Base-by-base conservation (phyloP, 1,140 invertebrate species). In the Acyrthosiphon pisum region DNA sequence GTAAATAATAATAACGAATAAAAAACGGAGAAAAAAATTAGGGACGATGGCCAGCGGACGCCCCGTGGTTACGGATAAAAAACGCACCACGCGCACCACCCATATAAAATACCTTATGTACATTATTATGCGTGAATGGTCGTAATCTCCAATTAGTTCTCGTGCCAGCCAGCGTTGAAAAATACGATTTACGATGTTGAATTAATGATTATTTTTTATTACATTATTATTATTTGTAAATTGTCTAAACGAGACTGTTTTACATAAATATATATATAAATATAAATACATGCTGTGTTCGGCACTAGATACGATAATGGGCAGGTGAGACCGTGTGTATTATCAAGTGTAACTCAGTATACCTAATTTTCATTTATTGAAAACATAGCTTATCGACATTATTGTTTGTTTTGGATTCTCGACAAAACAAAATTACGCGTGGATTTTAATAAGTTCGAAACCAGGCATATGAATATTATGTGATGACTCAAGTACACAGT, bases 141-240 rank as follows among this genome's bases (percentile, higher is more conserved):
- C 2, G 87, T 53, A 53, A 53, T 89, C 87, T 89, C 87, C 87
- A 89, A 89, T 89, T 89, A 89, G 87, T 89, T 53, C 20, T 50
- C 87, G 87, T 89, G 48, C 87, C 87, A 53, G 87, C 22, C 48
- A 50, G 87, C 87, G 87, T 89, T 89, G 87, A 89, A 53, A 88
- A 89, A 89, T 89, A 35, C 87, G 48, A 89, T 89, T 89, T 89
- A 89, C 87, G 87, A 89, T 35, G 87, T 89, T n/a, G 87, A 44
- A 89, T 35, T 35, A 50, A 89, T n/a, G 87, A 89, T 89, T 53
- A 53, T 89, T 89, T 30, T 50, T 50, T 30, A 50, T 88, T 76
- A n/a, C 60, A 87, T 48, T 87, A 87, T 87, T 87, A 50, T 88
- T 88, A 30, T 48, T 48, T 48, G 84, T 46, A 87, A 87, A 87